Percentiles rank a stretch among this genome's conserved stretches.
Conservation (phyloP, 2,797 vertebrate genomes). For the Syndactyla subalaris region DNA sequence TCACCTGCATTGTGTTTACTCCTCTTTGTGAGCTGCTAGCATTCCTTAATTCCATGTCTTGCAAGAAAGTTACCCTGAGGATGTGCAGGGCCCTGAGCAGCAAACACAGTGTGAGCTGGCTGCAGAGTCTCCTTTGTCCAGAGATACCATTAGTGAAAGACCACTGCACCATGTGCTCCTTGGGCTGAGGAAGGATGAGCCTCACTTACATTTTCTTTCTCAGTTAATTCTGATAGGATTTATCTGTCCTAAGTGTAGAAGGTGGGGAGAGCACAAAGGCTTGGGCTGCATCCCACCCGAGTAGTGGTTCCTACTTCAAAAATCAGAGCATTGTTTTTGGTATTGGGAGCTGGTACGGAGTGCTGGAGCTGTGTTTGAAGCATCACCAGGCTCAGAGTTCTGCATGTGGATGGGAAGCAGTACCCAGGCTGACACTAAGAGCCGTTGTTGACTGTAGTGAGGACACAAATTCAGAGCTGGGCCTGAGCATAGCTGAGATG, state of each 20-base stretch:
- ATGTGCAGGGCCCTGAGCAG: background rate
- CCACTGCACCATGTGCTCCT: background rate
- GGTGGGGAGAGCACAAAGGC: background rate
- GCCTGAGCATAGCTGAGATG: background rate
- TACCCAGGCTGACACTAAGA: background rate
- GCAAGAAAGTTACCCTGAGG: background rate
- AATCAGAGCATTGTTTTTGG: background rate
- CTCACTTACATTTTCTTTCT: background rate
- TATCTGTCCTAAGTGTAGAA: background rate
- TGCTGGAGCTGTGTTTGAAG: background rate
- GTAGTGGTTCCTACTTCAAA: background rate
- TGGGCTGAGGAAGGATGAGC: background rate
- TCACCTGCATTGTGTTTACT: background rate
- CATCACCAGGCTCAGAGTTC: background rate
- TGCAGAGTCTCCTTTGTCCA: background rate
- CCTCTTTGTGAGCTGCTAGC: background rate
- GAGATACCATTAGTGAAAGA: background rate
- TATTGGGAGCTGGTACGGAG: background rate
- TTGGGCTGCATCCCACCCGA: background rate
- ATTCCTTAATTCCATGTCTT: background rate
- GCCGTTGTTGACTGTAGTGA: background rate
- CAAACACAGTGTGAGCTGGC: background rate
- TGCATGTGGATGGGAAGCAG: background rate
- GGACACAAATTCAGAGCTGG: background rate
- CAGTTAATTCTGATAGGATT: background rate